Percentiles rank a stretch among this genome's conserved stretches.
Evolutionary conservation across 2,797 vertebrate species (phyloP).

Genomic region (Melanotaenia maccullochi): DNA sequence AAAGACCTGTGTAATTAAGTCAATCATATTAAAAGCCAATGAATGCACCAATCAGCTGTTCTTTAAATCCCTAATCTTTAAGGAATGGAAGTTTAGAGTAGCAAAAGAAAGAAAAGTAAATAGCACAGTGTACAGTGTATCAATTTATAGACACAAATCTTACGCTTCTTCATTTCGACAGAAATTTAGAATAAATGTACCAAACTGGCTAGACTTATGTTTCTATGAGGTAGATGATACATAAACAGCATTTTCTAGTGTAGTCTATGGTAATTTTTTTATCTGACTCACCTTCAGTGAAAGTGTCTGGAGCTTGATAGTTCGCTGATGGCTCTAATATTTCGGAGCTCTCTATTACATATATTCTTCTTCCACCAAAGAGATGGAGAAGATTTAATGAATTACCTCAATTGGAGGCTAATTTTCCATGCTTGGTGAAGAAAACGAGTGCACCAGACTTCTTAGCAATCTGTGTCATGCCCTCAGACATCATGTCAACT

Average conservation of each 20-base stretch:
- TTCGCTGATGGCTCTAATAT: background rate
- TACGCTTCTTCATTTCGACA: background rate
- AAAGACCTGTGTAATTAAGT: background rate
- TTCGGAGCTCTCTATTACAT: background rate
- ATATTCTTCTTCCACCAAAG: background rate
- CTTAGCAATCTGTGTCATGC: constrained; percentile 52
- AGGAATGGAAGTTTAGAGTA: background rate
- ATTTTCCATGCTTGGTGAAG: constrained; percentile 17
- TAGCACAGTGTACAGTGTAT: background rate
- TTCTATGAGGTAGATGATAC: background rate
- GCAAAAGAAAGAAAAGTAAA: background rate
- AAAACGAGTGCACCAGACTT: constrained; percentile 20
- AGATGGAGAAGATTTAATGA: background rate
- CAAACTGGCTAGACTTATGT: background rate
- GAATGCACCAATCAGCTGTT: too few relatives aligned
- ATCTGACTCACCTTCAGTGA: background rate
- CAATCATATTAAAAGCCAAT: too few relatives aligned
- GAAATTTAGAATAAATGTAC: background rate
- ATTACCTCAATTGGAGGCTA: background rate
- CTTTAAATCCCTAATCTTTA: background rate
- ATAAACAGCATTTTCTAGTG: background rate
- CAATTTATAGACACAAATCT: background rate
- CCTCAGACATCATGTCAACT: constrained; percentile 53
- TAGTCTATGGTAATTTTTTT: background rate
- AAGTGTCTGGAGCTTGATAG: background rate